Conservation (phyloP, 2,888 invertebrate species). For the Polydrusus cervinus region DNA sequence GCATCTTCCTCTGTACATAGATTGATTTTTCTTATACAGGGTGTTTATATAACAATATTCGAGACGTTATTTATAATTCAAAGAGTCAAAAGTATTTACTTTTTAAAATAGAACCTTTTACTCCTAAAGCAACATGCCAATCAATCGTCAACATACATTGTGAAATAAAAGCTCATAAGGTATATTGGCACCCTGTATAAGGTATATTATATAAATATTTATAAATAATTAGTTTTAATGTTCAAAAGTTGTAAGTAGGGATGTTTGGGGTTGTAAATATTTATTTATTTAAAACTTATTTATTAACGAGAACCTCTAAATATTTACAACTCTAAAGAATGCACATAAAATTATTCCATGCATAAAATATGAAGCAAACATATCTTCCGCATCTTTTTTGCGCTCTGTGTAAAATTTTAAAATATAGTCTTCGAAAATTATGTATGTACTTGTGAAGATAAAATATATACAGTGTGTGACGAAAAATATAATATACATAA, state of each 20-base stretch:
- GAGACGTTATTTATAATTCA: no score
- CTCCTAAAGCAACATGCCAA: no score
- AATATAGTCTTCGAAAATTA: slow-evolving; percentile 50
- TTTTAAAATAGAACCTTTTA: no score
- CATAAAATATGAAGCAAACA: slow-evolving; percentile 45
- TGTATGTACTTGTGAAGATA: slow-evolving; percentile 23
- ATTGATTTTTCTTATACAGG: slow-evolving; percentile 7
- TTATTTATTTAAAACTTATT: slow-evolving; percentile 7
- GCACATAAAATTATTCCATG: slow-evolving; percentile 50
- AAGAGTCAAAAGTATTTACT: no score
- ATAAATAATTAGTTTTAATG: slow-evolving; percentile 45
- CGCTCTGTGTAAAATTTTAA: slow-evolving; percentile 40
- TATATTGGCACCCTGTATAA: background rate
- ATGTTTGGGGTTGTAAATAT: slow-evolving; percentile 18
- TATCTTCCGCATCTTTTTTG: slow-evolving; percentile 51
- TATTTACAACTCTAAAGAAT: slow-evolving; percentile 19
- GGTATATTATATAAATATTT: slow-evolving; percentile 41
- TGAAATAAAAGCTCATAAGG: background rate
- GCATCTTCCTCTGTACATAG: slow-evolving; percentile 55
- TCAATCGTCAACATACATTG: no score
- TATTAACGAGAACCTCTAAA: slow-evolving; percentile 9
- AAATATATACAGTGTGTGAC: slow-evolving; percentile 13
- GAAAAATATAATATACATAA: background rate
- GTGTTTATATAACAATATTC: slow-evolving; percentile 24
- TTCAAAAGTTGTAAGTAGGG: slow-evolving; percentile 42